Conservation (phyloP, 2,888 invertebrate species). For the Ischnura elegans region DNA sequence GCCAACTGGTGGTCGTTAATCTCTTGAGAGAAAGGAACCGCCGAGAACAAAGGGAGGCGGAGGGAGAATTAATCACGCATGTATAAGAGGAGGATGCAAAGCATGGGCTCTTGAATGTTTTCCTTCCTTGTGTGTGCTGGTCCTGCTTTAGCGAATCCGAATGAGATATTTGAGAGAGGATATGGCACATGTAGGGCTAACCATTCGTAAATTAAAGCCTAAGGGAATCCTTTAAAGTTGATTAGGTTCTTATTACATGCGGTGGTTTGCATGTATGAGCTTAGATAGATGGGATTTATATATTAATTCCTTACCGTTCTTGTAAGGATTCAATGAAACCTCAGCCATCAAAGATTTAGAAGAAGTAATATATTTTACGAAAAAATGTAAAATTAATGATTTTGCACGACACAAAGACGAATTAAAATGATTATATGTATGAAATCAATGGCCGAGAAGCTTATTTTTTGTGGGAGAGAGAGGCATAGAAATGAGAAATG, state of each 20-base stretch:
- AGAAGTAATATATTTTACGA: too few species aligned
- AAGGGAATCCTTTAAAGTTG: neutral
- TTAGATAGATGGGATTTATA: too few species aligned
- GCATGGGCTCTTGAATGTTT: neutral
- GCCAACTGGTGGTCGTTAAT: constrained; percentile 1
- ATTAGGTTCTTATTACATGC: neutral
- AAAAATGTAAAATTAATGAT: too few species aligned
- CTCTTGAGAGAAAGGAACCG: neutral
- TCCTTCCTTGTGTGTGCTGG: neutral
- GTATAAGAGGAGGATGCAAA: constrained; percentile 1
- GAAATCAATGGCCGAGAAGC: too few species aligned
- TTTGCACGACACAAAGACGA: too few species aligned
- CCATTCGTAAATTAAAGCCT: neutral
- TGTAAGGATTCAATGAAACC: too few species aligned
- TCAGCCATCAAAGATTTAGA: too few species aligned
- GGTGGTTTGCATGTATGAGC: too few species aligned
- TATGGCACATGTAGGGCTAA: neutral
- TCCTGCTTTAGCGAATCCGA: neutral
- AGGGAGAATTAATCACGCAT: constrained; percentile 6
- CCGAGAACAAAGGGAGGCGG: neutral
- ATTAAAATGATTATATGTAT: too few species aligned
- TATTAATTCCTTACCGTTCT: too few species aligned
- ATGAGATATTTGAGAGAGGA: neutral
- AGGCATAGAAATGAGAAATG: too few species aligned
- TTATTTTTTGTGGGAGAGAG: too few species aligned